Conservation (phyloP, 1,140 invertebrate genomes). For the Zophobas morio region DNA sequence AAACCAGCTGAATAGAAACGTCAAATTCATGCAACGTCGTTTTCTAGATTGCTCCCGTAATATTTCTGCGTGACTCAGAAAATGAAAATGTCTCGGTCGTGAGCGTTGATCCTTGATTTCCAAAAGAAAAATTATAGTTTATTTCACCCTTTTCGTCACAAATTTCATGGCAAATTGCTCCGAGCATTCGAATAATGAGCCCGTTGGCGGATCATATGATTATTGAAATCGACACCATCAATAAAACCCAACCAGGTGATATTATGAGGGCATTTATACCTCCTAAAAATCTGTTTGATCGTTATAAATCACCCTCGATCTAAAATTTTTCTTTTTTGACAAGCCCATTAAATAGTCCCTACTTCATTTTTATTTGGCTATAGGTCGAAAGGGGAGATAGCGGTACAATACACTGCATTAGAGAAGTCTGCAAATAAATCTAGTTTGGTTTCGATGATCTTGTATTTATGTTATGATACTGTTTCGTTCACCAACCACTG, state of each 20-base stretch:
- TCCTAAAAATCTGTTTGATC: slow-evolving; percentile 10
- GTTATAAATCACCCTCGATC: slow-evolving; percentile 10
- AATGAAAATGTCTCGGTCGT: slow-evolving; percentile 34
- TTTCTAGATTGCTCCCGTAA: slow-evolving; percentile 37
- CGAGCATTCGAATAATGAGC: slow-evolving; percentile 13
- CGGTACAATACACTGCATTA: slow-evolving; percentile 25
- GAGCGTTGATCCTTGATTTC: slow-evolving; percentile 5
- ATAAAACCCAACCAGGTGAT: slow-evolving; percentile 23
- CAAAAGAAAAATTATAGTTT: slow-evolving; percentile 30
- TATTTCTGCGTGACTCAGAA: slow-evolving; percentile 37
- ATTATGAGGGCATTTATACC: slow-evolving; percentile 23
- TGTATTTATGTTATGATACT: slow-evolving; percentile 38
- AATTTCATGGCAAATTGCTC: slow-evolving; percentile 30
- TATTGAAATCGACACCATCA: slow-evolving; percentile 5
- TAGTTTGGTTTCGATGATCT: slow-evolving; percentile 41
- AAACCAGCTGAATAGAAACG: slow-evolving; percentile 27
- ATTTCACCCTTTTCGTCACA: slow-evolving; percentile 8
- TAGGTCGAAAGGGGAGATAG: slow-evolving; percentile 35
- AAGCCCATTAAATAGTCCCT: slow-evolving; percentile 27
- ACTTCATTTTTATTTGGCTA: slow-evolving; percentile 28
- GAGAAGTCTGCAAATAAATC: slow-evolving; percentile 35
- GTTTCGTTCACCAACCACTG: slow-evolving; percentile 14
- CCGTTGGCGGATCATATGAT: slow-evolving; percentile 7
- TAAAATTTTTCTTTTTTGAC: slow-evolving; percentile 31
- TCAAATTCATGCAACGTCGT: slow-evolving; percentile 42